Conservation (phyloP, 2,113 vertebrate genomes). For the Oceanodroma tethys region DNA sequence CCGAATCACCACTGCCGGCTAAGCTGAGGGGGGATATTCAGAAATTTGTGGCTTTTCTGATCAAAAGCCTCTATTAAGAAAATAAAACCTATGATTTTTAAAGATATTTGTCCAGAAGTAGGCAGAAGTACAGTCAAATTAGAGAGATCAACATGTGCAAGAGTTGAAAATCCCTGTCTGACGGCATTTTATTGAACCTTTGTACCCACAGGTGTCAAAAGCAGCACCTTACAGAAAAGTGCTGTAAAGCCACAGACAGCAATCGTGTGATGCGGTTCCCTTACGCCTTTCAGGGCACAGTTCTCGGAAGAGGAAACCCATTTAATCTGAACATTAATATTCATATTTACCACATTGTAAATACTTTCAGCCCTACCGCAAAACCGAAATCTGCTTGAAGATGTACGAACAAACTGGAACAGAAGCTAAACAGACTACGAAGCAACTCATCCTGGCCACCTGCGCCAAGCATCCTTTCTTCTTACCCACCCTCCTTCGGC, state of each 20-base stretch:
- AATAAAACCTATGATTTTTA: background rate
- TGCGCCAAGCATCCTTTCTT: accelerated
- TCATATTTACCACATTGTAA: accelerated
- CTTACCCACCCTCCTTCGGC: accelerated
- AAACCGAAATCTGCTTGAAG: accelerated
- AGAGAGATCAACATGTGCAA: background rate
- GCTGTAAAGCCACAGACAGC: accelerated
- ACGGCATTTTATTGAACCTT: background rate
- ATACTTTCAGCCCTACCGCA: background rate
- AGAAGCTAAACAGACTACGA: accelerated
- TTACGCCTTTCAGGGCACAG: accelerated
- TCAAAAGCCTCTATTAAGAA: background rate
- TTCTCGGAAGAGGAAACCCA: background rate
- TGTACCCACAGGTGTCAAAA: background rate
- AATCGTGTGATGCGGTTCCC: accelerated
- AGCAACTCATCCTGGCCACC: background rate
- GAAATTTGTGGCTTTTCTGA: background rate
- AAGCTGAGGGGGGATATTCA: background rate
- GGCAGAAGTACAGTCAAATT: background rate
- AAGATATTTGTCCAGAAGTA: background rate
- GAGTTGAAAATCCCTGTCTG: background rate
- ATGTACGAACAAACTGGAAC: background rate
- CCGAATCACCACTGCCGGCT: too few relatives aligned
- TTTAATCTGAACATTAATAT: accelerated
- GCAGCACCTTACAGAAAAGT: background rate